phyloP scores from a whole-genome alignment of 2,113 vertebrate genomes.

The Podarcis muralis region DNA sequence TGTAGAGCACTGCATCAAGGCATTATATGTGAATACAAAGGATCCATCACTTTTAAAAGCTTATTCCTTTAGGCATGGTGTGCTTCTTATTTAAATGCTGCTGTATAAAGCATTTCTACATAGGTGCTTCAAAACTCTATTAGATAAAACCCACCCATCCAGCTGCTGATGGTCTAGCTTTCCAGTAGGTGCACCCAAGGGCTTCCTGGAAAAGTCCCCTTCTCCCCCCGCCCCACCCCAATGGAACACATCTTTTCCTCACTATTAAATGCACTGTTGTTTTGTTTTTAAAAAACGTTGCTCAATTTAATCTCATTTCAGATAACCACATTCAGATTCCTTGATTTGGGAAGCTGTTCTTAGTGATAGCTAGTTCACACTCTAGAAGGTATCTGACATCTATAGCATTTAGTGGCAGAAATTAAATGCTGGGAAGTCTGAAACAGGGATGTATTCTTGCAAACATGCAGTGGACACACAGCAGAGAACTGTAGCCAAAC shows the following conservation, averaged over 20 bases:
- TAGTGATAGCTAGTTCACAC: background rate
- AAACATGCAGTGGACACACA: background rate
- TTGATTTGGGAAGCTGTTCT: background rate
- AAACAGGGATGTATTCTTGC: background rate
- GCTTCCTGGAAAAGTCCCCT: constrained; percentile 54
- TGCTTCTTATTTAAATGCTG: constrained; percentile 28
- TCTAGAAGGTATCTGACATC: background rate
- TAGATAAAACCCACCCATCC: constrained; percentile 58
- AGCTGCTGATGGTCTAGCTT: background rate
- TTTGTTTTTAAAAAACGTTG: constrained; percentile 7
- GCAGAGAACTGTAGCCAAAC: background rate
- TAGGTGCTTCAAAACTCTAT: constrained; percentile 45
- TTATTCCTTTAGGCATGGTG: constrained; percentile 45
- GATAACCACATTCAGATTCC: constrained; percentile 34
- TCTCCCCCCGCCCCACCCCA: background rate
- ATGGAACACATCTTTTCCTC: constrained; percentile 52
- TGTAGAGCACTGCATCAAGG: background rate
- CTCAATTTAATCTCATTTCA: constrained; percentile 27
- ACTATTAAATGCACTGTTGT: constrained; percentile 25
- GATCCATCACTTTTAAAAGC: constrained; percentile 19
- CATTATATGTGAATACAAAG: constrained; percentile 22
- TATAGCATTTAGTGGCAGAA: background rate
- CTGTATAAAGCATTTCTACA: constrained; percentile 41
- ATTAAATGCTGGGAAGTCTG: background rate
- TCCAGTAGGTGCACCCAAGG: constrained; percentile 34